Conservation (phyloP, 2,797 vertebrate genomes). For the Neosilurus mollespiculum region DNA sequence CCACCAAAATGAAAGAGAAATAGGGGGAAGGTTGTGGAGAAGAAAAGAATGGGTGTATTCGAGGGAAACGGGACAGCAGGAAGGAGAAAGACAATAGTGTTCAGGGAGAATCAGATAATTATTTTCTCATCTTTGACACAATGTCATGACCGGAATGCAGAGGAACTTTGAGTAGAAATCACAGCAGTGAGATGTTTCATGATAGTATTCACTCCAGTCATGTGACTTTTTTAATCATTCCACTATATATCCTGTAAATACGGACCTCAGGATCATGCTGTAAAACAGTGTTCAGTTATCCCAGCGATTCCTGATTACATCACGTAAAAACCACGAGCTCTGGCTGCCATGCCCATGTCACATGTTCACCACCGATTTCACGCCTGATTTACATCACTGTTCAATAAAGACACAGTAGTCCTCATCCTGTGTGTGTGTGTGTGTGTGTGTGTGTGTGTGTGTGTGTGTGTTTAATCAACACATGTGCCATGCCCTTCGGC, state of each 20-base stretch:
- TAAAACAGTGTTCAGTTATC: background rate
- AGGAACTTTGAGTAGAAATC: background rate
- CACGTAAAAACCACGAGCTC: too few relatives aligned
- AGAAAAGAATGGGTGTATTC: conserved; percentile 28
- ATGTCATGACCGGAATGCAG: background rate
- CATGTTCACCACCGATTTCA: conserved; percentile 38
- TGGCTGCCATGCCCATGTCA: conserved; percentile 8
- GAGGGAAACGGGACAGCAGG: conserved; percentile 4
- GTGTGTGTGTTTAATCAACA: conserved; percentile 40
- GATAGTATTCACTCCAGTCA: background rate
- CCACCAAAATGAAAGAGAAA: conserved; percentile 40
- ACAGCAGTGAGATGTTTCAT: background rate
- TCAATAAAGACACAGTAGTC: conserved; percentile 23
- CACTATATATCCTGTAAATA: background rate
- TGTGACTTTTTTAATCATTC: background rate
- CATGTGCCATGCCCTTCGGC: conserved; percentile 11
- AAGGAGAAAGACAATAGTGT: conserved; percentile 23
- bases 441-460: conserved; percentile 39
- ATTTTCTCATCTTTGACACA: background rate
- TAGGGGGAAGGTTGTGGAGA: conserved; percentile 17
- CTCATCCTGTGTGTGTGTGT: background rate
- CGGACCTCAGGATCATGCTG: too few relatives aligned
- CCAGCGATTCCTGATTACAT: too few relatives aligned
- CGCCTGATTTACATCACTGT: conserved; percentile 45
- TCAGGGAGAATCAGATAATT: background rate